Percentiles rank a stretch among this genome's conserved stretches.
phyloP scores from a whole-genome alignment of 2,888 invertebrate species.

The Ernsta delagoae region DNA sequence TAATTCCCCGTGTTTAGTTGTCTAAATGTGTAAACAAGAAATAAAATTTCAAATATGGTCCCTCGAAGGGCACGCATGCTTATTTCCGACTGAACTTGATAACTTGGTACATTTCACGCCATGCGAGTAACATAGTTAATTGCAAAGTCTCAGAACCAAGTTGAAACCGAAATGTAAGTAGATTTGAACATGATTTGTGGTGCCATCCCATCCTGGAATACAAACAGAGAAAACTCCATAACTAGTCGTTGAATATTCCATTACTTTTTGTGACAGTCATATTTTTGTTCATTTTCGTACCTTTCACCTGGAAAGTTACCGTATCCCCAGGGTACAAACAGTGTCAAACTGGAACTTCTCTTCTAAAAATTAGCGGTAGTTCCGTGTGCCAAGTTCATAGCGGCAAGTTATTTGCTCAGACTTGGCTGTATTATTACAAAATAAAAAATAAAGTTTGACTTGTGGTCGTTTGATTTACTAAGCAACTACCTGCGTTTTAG shows the following conservation, averaged over 20 bases:
- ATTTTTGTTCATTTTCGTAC: conserved; percentile 6
- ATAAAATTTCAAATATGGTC: too few relatives aligned
- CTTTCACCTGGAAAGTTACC: conserved; percentile 11
- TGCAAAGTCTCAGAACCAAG: background rate
- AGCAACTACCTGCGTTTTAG: too few relatives aligned
- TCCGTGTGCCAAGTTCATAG: conserved; percentile 33
- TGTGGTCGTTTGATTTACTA: too few relatives aligned
- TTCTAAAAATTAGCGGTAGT: conserved; percentile 24
- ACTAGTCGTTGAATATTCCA: conserved; percentile 3
- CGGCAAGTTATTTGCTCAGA: conserved; percentile 35
- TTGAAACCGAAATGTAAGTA: background rate
- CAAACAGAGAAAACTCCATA: background rate
- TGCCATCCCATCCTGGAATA: background rate
- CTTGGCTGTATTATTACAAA: background rate
- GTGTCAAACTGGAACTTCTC: conserved; percentile 22
- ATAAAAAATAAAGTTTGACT: background rate
- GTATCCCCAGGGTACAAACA: conserved; percentile 12
- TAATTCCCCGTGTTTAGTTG: too few relatives aligned
- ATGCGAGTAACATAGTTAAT: background rate
- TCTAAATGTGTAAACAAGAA: too few relatives aligned
- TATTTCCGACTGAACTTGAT: too few relatives aligned
- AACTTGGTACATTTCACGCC: background rate
- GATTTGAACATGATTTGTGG: background rate
- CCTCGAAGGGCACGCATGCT: too few relatives aligned
- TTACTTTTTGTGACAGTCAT: conserved; percentile 1